Evolutionary conservation across 2,113 vertebrate genomes (phyloP).

Genomic region (Zosterops hypoxanthus): DNA sequence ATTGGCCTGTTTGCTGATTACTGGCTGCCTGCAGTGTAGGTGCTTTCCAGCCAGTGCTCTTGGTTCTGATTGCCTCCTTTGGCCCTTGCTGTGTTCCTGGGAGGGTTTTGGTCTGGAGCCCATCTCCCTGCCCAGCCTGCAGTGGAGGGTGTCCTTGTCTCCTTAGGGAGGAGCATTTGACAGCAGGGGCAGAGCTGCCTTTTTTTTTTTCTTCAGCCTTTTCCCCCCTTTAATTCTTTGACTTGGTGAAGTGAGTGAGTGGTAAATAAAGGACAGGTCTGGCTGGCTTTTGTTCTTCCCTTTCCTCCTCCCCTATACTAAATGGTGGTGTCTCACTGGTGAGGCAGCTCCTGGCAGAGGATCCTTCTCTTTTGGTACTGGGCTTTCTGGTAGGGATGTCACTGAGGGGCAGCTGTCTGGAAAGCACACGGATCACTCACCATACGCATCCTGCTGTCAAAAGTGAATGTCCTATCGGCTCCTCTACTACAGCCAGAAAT

Average conservation of each 20-base stretch:
- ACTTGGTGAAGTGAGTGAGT: not conserved
- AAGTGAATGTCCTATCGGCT: not conserved
- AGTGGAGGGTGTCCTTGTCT: rapidly evolving
- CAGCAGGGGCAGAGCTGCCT: not conserved
- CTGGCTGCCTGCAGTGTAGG: not conserved
- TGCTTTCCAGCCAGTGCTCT: not conserved
- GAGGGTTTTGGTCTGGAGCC: not conserved
- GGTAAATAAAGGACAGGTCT: not conserved
- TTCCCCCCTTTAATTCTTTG: not conserved
- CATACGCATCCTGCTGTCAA: rapidly evolving
- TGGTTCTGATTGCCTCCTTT: not conserved
- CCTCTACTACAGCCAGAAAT: not conserved
- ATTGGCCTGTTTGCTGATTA: not conserved
- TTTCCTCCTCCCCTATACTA: not conserved
- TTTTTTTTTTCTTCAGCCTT: not conserved
- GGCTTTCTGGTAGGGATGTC: not conserved
- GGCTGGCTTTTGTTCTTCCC: not conserved
- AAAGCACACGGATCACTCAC: not conserved
- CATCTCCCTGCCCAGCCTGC: not conserved
- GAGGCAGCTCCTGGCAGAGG: not conserved
- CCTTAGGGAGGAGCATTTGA: rapidly evolving
- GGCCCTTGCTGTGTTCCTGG: rapidly evolving
- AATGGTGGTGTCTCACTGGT: not conserved
- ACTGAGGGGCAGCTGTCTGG: not conserved
- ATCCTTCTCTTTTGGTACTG: not conserved